A percentile compares a stretch with the other conserved stretches of the same genome.
phyloP scores from a whole-genome alignment of 1,140 invertebrate species.

The Paraescarpia echinospica region DNA sequence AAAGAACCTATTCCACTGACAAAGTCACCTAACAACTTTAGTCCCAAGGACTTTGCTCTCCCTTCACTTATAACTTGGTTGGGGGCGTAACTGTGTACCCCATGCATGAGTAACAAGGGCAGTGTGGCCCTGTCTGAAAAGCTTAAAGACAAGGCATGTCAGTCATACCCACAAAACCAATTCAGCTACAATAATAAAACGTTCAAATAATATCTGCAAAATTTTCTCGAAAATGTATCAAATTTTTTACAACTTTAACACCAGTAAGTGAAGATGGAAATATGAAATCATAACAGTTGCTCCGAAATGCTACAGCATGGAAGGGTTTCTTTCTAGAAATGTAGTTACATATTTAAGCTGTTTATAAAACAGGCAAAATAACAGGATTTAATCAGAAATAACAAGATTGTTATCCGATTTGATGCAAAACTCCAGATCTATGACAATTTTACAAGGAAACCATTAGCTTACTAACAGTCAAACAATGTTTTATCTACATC shows the following conservation, averaged over 20 bases:
- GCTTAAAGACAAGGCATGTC: neutral
- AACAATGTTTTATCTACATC: too few relatives aligned
- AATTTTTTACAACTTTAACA: too few relatives aligned
- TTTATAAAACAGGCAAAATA: neutral
- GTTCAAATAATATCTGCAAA: neutral
- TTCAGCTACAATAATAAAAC: neutral
- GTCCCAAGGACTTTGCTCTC: neutral
- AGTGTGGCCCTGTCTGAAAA: neutral
- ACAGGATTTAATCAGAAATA: too few relatives aligned
- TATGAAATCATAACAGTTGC: neutral
- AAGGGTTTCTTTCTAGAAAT: neutral
- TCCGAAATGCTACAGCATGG: neutral
- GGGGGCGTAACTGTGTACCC: neutral
- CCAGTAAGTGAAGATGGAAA: neutral
- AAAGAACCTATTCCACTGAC: neutral
- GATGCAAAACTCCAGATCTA: too few relatives aligned
- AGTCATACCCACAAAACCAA: neutral
- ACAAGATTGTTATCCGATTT: too few relatives aligned
- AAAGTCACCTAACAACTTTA: neutral
- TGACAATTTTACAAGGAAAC: too few relatives aligned
- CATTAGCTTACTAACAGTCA: too few relatives aligned
- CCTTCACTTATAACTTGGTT: neutral
- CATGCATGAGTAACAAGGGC: neutral
- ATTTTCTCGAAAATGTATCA: too few relatives aligned
- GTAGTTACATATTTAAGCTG: neutral